Evolutionary conservation across 2,888 invertebrate genomes (phyloP), one percentile per base, ranked within the genome.

Genomic region (Leptothorax acervorum): DNA sequence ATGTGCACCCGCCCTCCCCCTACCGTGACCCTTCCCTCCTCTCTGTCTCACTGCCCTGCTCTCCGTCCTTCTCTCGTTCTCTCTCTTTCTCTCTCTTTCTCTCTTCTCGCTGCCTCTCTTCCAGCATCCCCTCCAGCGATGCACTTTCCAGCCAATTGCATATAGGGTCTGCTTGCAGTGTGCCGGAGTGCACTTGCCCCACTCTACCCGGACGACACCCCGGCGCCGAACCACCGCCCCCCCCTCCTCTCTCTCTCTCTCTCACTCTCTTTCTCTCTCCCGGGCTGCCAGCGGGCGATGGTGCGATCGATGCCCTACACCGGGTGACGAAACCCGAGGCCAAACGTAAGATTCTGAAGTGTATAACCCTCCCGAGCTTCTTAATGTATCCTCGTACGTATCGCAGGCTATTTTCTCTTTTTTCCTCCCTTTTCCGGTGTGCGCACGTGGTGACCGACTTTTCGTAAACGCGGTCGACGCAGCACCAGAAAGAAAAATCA

Each of bases 141-240:
- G 86, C 89, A 85, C 88, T 90, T 90, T 90, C 90, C 90, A 90
- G 85, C 90, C 90, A 90, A 90, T 90, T 90, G 90, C 90, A 90
- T 89, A 90, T 85, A 89, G 88, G 83, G 82, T 86, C 84, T 82
- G 84, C 82, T 89, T 89, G 86, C 87, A 86, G 87, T 84, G 79
- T 71, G 75, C 39, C 84, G 68, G 84, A 90, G 84, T 90, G 89
- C 90, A 90, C 86, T 88, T 89, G 88, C 89, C 89, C 89, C 88
- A 86, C 86, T 83, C 85, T 53, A 65, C 35, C 42, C 53, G 82
- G 66, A 73, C 87, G 82, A 83, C 88, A 87, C 87, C 88, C 84
- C 70, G 87, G 87, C 89, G 89, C 89, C 89, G 82, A 79, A 82
- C 70, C 79, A 23, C 68, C 68, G 66, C 68, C 83, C 23, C 66